Evolutionary conservation across 2,888 invertebrate genomes (phyloP).

Genomic region (Andrena dorsata): DNA sequence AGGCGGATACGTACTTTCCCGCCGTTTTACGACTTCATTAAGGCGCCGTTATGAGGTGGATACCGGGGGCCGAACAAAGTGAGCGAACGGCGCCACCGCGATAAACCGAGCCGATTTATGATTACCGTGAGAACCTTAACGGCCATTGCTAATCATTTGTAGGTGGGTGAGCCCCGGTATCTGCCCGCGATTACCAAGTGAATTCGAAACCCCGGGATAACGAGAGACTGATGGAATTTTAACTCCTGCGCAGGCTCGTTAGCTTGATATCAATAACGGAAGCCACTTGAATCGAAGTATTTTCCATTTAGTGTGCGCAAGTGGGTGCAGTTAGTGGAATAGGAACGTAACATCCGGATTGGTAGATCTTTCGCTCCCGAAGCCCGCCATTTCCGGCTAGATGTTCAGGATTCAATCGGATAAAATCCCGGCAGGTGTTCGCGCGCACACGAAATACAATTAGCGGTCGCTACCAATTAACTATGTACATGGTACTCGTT

Average conservation of each 20-base stretch:
- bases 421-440: conserved; percentile 31
- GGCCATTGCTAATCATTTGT: conserved; percentile 70
- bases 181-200: conserved; percentile 18
- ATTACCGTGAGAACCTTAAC: conserved; percentile 64
- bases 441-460: conserved; percentile 59
- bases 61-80: conserved; percentile 69
- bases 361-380: conserved; percentile 11
- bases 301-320: not conserved
- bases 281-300: conserved; percentile 16
- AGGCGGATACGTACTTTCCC: conserved; percentile 37
- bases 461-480: conserved; percentile 68
- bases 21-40: conserved; percentile 73
- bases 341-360: not conserved
- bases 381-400: conserved; percentile 16
- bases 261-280: not conserved
- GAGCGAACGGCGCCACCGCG: conserved; percentile 57
- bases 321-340: no score
- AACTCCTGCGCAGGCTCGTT: not conserved
- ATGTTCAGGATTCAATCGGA: conserved; percentile 38
- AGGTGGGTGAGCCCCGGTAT: conserved; percentile 9
- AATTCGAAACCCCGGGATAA: conserved; percentile 31
- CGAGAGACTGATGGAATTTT: conserved; percentile 7
- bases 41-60: conserved; percentile 68
- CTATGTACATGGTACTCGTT: conserved; percentile 64
- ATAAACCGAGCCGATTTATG: conserved; percentile 73